phyloP scores from a whole-genome alignment of 2,888 invertebrate genomes.

The Cryptosula pallasiana region DNA sequence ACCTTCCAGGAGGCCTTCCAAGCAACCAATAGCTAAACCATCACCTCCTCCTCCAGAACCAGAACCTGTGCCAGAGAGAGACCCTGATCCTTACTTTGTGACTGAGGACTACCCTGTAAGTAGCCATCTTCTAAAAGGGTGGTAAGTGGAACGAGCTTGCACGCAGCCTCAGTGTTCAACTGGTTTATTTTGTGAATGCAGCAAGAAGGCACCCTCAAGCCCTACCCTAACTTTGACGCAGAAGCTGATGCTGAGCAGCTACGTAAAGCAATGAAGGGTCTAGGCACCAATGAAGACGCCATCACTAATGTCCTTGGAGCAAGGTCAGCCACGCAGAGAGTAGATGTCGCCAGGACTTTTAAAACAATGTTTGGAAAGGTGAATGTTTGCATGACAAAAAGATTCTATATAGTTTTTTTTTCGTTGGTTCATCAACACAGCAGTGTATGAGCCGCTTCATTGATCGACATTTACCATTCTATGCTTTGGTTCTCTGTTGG shows the following conservation, averaged over 20 bases:
- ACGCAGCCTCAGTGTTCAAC: background rate
- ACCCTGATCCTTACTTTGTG: constrained; percentile 45
- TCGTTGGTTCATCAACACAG: no score
- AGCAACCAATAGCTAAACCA: constrained; percentile 29
- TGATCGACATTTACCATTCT: background rate
- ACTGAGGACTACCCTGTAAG: constrained; percentile 44
- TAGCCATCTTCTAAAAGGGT: no score
- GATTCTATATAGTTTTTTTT: no score
- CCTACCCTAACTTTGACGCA: constrained; percentile 49
- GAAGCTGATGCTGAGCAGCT: constrained; percentile 51
- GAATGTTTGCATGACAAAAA: constrained; percentile 1
- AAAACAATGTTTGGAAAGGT: constrained; percentile 34
- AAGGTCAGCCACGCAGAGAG: constrained; percentile 32
- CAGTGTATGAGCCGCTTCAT: background rate
- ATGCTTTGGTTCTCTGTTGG: constrained; percentile 10
- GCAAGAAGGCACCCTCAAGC: constrained; percentile 48
- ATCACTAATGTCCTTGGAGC: constrained; percentile 34
- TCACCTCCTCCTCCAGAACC: constrained; percentile 31
- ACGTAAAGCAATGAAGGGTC: constrained; percentile 52
- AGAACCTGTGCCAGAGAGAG: constrained; percentile 32
- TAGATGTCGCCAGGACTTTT: constrained; percentile 32
- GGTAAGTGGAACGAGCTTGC: no score
- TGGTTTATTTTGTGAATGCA: background rate
- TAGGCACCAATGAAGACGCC: constrained; percentile 41
- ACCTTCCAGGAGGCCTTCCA: constrained; percentile 28